Evolutionary conservation across 2,797 vertebrate genomes (phyloP), one percentile per base, ranked within the genome.

Genomic region (Poeciliopsis turneri): DNA sequence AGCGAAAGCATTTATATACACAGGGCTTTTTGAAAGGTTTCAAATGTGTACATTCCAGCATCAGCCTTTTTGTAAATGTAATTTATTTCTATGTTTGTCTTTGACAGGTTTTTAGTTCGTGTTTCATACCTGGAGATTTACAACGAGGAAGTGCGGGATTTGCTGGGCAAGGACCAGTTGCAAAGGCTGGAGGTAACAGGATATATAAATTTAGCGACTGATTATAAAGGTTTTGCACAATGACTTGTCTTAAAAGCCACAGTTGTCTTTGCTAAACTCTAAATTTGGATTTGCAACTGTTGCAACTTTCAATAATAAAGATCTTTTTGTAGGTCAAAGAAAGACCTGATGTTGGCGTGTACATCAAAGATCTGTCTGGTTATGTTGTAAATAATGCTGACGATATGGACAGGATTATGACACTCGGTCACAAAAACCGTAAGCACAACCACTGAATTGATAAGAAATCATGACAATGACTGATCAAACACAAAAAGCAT

Each of bases 361-460:
- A 99, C 88, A 99, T 99, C 92, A 99, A 99, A 94, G 98, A 99
- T 90, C 96, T 99, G 43, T 98, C 98, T 81, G 97, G 97, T 79
- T 99, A 98, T 16, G 98, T 99, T 0, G 98, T 99, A 49, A 99
- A 99, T 93, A 99, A 99, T 88, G 98, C 98, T 72, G 98, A 99
- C 46, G 98, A 99, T 81, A 99, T 99, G 98, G 98, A 99, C 93
- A 95, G 97, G 83, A 99, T 99, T 90, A 99, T 99, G 98, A 99
- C 98, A 11, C 92, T 99, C 72, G 98, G 98, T 74, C 97, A 99
- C 94, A 99, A 99, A 95, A 99, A 99, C 86, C 97, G 98, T 99
- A 95, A 96, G 98, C 20, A 46, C 16, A 77, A 46, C 11, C 36
- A 69, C 13, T 28, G 68, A 16, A 46, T 11, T 45, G 23, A 70